Percentiles rank a stretch among this genome's conserved stretches.
phyloP scores from a whole-genome alignment of 2,888 invertebrate species.

The Laothoe populi region DNA sequence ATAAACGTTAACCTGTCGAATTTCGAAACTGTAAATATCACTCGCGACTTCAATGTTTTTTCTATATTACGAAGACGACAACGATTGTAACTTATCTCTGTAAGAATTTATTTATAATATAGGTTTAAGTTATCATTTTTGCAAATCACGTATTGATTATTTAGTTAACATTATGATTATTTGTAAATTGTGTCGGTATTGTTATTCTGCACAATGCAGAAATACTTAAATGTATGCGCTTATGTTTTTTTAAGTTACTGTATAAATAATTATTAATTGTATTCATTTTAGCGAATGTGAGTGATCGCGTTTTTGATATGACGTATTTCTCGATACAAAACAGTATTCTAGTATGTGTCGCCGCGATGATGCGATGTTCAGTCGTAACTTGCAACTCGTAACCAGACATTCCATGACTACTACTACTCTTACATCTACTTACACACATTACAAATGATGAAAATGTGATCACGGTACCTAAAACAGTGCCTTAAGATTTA shows the following conservation, averaged over 20 bases:
- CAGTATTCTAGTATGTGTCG: slow-evolving; percentile 23
- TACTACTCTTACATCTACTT: slow-evolving; percentile 54
- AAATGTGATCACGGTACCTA: slow-evolving; percentile 83
- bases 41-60: slow-evolving; percentile 59
- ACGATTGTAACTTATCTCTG: slow-evolving; percentile 56
- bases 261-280: slow-evolving; percentile 62
- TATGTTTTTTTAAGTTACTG: slow-evolving; percentile 78
- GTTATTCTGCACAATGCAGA: slow-evolving; percentile 85
- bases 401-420: slow-evolving; percentile 78
- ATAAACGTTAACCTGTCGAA: slow-evolving; percentile 58
- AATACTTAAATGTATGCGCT: slow-evolving; percentile 84
- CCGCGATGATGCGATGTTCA: not conserved
- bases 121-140: slow-evolving; percentile 62
- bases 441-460: slow-evolving; percentile 65
- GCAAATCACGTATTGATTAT: slow-evolving; percentile 71
- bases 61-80: slow-evolving; percentile 53
- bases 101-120: slow-evolving; percentile 80
- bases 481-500: slow-evolving; percentile 81
- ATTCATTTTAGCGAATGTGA: slow-evolving; percentile 66
- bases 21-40: slow-evolving; percentile 61
- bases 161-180: slow-evolving; percentile 69
- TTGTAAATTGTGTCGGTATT: slow-evolving; percentile 85
- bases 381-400: slow-evolving; percentile 35
- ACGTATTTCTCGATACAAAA: slow-evolving; percentile 53
- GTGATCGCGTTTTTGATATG: slow-evolving; percentile 55